Evolutionary conservation across 2,797 vertebrate species (phyloP).

Genomic region (Gambelia wislizenii): DNA sequence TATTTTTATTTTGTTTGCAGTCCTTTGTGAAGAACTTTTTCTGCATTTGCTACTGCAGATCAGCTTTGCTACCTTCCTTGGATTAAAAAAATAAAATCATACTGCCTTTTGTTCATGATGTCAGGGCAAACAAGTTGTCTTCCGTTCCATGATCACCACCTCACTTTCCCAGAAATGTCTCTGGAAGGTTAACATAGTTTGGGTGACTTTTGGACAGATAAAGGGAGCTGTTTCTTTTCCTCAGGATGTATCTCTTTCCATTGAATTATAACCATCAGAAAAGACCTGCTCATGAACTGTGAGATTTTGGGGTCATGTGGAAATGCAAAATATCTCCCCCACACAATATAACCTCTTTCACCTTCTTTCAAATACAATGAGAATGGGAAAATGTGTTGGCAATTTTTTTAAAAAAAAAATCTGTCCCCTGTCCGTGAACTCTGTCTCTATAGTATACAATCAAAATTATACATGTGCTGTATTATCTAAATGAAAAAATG

Average conservation of each 20-base stretch:
- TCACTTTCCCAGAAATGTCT: conserved; percentile 14
- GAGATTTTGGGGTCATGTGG: conserved; percentile 45
- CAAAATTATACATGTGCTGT: conserved; percentile 8
- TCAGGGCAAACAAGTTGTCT: not conserved
- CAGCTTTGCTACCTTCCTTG: not conserved
- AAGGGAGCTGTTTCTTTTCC: conserved; percentile 74
- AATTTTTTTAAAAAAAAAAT: conserved; percentile 40
- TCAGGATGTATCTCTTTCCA: conserved; percentile 67
- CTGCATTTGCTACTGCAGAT: not conserved
- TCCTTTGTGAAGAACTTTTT: not conserved
- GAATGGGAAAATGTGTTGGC: conserved; percentile 35
- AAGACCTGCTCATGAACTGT: conserved; percentile 53
- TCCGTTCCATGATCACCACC: not conserved
- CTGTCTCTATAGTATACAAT: conserved; percentile 42
- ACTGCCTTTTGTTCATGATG: conserved; percentile 31
- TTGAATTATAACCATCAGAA: conserved; percentile 58
- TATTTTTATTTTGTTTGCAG: not conserved
- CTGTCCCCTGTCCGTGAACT: conserved; percentile 51
- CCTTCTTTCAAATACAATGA: conserved; percentile 68
- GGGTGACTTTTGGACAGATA: conserved; percentile 1
- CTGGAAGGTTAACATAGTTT: conserved; percentile 41
- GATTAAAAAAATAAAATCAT: not conserved
- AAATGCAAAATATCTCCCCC: conserved; percentile 60
- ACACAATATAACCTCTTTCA: not conserved
- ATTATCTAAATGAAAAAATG: not conserved